Percentiles rank a stretch among this genome's conserved stretches.
These are phyloP conservation scores for Automeris io DNA, from an alignment of 2,888 invertebrate genomes.

Conservation along the genomic window DNA sequence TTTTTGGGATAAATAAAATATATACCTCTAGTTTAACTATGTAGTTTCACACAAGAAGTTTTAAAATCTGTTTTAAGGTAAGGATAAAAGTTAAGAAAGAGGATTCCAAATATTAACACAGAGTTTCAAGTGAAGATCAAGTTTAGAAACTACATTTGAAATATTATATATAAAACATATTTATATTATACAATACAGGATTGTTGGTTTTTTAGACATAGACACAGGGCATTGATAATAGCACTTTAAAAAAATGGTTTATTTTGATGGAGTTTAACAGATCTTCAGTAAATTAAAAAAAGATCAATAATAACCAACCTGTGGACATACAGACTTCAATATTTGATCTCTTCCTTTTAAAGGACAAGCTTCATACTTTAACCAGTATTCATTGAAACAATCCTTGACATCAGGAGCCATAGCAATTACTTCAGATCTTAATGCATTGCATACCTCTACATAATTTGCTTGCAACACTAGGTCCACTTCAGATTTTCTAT, in stretches of 20 bases:
- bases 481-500: constrained; percentile 82
- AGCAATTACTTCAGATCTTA: constrained; percentile 58
- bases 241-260: too few relatives aligned
- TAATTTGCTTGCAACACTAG: constrained; percentile 84
- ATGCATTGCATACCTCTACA: constrained; percentile 79
- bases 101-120: too few relatives aligned
- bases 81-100: too few relatives aligned
- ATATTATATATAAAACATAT: too few relatives aligned
- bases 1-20: neutral
- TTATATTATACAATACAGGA: too few relatives aligned
- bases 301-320: constrained; percentile 71
- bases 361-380: constrained; percentile 77
- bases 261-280: too few relatives aligned
- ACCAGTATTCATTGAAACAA: constrained; percentile 86
- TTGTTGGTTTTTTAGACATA: too few relatives aligned
- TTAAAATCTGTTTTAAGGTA: too few relatives aligned
- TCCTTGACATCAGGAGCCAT: constrained; percentile 81
- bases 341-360: constrained; percentile 87
- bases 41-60: constrained; percentile 15
- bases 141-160: too few relatives aligned
- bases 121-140: too few relatives aligned
- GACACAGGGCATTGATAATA: too few relatives aligned
- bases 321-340: constrained; percentile 88
- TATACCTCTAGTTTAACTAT: neutral
- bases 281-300: too few relatives aligned